These are phyloP conservation scores for Bactericera cockerelli DNA, from an alignment of 1,140 invertebrate genomes.

Conservation along the genomic window DNA sequence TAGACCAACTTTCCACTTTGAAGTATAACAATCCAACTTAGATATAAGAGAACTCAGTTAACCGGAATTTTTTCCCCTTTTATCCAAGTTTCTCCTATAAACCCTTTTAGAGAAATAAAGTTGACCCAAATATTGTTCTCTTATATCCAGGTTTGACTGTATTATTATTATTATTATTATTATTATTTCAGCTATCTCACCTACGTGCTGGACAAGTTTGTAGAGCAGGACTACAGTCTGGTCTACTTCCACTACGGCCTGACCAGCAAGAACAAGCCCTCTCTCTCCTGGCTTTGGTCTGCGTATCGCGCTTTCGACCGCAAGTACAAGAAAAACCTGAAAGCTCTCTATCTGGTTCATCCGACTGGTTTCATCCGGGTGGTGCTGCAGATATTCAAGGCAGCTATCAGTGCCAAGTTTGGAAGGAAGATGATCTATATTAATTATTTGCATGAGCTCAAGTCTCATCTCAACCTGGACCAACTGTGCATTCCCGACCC, in stretches of 20 bases:
- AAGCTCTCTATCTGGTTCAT: constrained; percentile 95
- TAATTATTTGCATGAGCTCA: constrained; percentile 81
- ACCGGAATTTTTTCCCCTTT: too few relatives aligned
- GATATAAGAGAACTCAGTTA: too few relatives aligned
- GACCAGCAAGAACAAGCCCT: constrained; percentile 91
- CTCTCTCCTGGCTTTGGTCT: constrained; percentile 87
- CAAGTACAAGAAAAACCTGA: constrained; percentile 99
- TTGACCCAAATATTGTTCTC: too few relatives aligned
- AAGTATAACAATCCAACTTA: too few relatives aligned
- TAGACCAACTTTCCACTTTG: too few relatives aligned
- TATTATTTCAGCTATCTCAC: constrained; percentile 91
- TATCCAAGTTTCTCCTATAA: too few relatives aligned
- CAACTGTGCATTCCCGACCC: constrained; percentile 78
- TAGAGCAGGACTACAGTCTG: constrained; percentile 95
- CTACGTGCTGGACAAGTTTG: constrained; percentile 90
- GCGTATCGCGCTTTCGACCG: constrained; percentile 97
- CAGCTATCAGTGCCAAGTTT: constrained; percentile 94
- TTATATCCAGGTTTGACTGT: too few relatives aligned
- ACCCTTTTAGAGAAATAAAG: too few relatives aligned
- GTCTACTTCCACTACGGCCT: constrained; percentile 99
- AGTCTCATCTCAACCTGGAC: constrained; percentile 74
- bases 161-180: too few relatives aligned
- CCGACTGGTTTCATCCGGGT: constrained; percentile 95
- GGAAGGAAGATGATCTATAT: constrained; percentile 94
- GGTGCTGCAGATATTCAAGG: constrained; percentile 88